Evolutionary conservation across 2,888 invertebrate genomes (phyloP).

Genomic region (Zaprionus bogoriensis): DNA sequence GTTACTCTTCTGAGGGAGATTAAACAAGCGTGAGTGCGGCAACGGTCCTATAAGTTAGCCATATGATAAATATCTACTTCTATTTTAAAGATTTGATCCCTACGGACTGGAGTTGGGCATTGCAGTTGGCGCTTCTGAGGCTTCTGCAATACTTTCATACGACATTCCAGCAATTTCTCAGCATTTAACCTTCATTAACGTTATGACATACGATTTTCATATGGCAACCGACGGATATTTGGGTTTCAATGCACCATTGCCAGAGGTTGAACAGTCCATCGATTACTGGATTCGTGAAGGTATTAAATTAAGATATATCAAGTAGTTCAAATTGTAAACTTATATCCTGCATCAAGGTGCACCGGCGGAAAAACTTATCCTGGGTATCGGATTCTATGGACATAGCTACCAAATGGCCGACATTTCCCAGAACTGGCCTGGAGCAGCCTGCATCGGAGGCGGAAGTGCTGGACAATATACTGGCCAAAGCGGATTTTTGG

Average conservation of each 20-base stretch:
- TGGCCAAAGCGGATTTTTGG: conserved; percentile 50
- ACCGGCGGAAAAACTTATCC: conserved; percentile 91
- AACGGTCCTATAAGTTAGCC: fast-evolving
- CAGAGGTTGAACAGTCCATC: conserved; percentile 92
- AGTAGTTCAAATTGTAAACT: neutral
- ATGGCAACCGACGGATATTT: conserved; percentile 50
- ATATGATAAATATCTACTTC: neutral
- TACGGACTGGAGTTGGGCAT: conserved; percentile 87
- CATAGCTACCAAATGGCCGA: conserved; percentile 90
- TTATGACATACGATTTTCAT: conserved; percentile 76
- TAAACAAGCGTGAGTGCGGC: conserved; percentile 57
- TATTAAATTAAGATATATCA: neutral
- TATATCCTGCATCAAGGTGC: conserved; percentile 36
- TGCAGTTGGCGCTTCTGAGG: conserved; percentile 82
- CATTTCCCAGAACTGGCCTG: conserved; percentile 73
- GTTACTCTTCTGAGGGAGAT: conserved; percentile 64
- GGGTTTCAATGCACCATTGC: conserved; percentile 79
- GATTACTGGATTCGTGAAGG: conserved; percentile 88
- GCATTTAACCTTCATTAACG: conserved; percentile 68
- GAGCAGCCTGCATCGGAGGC: conserved; percentile 43
- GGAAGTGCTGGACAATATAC: conserved; percentile 55
- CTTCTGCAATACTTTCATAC: conserved; percentile 55
- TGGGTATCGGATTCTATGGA: conserved; percentile 94
- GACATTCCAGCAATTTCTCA: conserved; percentile 66
- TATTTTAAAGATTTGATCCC: conserved; percentile 41